Evolutionary conservation across 2,888 invertebrate genomes (phyloP).

Genomic region (Thymelicus lineola): DNA sequence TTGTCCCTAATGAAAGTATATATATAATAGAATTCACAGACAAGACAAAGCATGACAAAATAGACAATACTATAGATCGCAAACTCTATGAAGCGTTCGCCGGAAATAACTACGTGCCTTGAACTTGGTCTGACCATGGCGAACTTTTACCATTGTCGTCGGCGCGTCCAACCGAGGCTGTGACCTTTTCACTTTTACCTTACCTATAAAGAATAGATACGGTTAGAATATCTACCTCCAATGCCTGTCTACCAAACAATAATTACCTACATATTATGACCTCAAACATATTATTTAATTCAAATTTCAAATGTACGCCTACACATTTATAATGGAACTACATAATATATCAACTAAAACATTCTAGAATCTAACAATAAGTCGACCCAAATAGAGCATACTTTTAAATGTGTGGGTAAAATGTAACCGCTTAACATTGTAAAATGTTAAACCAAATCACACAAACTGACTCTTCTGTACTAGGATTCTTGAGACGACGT

Average conservation of each 20-base stretch:
- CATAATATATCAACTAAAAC: no score
- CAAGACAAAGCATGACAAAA: constrained; percentile 33
- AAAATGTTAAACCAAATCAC: no score
- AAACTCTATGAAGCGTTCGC: constrained; percentile 43
- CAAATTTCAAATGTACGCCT: no score
- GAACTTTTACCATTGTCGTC: constrained; percentile 30
- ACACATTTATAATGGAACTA: no score
- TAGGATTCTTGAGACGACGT: no score
- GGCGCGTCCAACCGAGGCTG: not conserved
- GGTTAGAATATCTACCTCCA: not conserved
- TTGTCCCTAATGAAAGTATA: not conserved
- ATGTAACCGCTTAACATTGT: no score
- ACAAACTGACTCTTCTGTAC: no score
- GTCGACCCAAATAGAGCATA: no score
- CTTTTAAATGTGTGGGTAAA: no score
- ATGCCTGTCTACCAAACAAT: not conserved
- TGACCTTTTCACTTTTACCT: constrained; percentile 12
- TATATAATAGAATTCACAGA: not conserved
- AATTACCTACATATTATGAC: no score
- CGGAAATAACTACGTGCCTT: constrained; percentile 43
- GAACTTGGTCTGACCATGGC: constrained; percentile 40
- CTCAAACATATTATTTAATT: no score
- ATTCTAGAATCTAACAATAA: no score
- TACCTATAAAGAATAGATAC: not conserved
- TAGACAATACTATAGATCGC: constrained; percentile 39